Percentiles rank a stretch among this genome's conserved stretches.
phyloP scores from a whole-genome alignment of 2,888 invertebrate genomes.

The Alsophila aescularia region DNA sequence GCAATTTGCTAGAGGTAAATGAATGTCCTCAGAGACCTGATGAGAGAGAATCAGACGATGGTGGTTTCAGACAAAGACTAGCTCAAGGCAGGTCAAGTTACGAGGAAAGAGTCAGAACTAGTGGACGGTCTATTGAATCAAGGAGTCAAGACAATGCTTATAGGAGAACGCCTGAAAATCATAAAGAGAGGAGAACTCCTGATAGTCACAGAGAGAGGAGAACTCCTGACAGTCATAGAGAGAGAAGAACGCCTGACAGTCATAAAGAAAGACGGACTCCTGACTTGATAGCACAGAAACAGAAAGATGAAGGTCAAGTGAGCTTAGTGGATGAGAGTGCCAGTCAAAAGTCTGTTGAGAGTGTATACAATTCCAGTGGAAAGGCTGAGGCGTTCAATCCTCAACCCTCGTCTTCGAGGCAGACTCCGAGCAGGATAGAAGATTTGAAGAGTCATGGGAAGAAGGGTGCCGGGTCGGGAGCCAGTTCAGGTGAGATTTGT shows the following conservation, averaged over 20 bases:
- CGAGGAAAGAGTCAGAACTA: constrained; percentile 76
- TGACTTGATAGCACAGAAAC: constrained; percentile 64
- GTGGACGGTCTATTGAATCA: constrained; percentile 73
- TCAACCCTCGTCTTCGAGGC: constrained; percentile 79
- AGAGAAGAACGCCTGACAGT: constrained; percentile 64
- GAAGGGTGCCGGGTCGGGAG: constrained; percentile 84
- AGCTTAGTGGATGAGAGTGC: constrained; percentile 68
- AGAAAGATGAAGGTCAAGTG: constrained; percentile 59
- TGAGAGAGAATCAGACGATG: constrained; percentile 85
- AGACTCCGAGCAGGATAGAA: constrained; percentile 77
- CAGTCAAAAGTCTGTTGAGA: constrained; percentile 81
- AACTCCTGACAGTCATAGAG: constrained; percentile 67
- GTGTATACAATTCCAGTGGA: constrained; percentile 84
- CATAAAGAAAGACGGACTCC: constrained; percentile 64
- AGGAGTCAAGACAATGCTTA: constrained; percentile 65
- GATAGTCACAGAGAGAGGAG: constrained; percentile 59
- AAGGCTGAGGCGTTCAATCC: constrained; percentile 69
- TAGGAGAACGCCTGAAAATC: constrained; percentile 69
- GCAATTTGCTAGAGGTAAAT: constrained; percentile 82
- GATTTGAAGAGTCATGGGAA: constrained; percentile 76
- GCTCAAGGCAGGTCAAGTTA: constrained; percentile 71
- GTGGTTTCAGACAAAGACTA: constrained; percentile 83
- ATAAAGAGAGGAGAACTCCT: constrained; percentile 65
- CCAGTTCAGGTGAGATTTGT: constrained; percentile 81
- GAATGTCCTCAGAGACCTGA: constrained; percentile 66